Evolutionary conservation across 2,113 vertebrate species (phyloP).

Genomic region (Eira barbara): DNA sequence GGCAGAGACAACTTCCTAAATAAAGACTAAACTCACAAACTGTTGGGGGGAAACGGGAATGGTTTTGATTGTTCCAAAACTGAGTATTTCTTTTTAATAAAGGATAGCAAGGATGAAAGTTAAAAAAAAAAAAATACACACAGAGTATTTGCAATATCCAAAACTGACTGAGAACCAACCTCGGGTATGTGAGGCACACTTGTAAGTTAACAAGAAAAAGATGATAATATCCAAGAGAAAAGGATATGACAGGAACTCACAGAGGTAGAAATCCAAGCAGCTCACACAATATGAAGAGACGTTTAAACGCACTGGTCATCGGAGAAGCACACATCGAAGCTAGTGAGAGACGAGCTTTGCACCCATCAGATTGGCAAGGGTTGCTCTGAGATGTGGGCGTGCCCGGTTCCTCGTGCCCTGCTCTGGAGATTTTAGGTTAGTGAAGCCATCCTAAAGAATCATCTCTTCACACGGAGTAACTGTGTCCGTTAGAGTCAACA

Average conservation of each 20-base stretch:
- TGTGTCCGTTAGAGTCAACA: fast-evolving
- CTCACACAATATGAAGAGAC: not conserved
- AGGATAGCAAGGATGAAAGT: not conserved
- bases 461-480: not conserved
- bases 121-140: not conserved
- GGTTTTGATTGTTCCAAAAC: not conserved
- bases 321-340: not conserved
- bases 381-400: not conserved
- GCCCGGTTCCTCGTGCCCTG: not conserved
- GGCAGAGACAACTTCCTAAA: not conserved
- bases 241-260: not conserved
- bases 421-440: not conserved
- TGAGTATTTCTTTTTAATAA: not conserved
- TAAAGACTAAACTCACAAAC: not conserved
- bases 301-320: not conserved
- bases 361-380: not conserved
- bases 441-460: not conserved
- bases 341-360: not conserved
- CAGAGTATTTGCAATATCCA: not conserved
- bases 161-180: not conserved
- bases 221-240: not conserved
- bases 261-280: not conserved
- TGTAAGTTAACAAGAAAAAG: not conserved
- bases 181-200: not conserved
- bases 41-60: not conserved